A percentile compares a stretch with the other conserved stretches of the same genome.
These are phyloP conservation scores for Meandrina meandrites DNA, from an alignment of 92 coral and sea anemone genomes.

Conservation along the genomic window DNA sequence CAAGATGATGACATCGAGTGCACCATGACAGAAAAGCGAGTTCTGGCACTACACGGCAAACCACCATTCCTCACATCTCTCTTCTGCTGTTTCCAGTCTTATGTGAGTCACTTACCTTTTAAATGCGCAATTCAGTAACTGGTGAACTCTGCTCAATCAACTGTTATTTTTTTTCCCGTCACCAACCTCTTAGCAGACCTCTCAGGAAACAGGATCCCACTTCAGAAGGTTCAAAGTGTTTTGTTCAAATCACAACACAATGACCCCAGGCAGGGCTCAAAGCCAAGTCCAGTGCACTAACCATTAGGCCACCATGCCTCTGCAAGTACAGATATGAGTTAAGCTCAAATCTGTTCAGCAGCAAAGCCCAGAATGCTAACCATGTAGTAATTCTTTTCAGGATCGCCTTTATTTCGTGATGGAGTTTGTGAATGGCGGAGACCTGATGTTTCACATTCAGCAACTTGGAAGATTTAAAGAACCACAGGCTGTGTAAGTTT, in stretches of 20 bases:
- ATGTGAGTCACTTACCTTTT: slow-evolving; percentile 57
- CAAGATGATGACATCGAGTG: slow-evolving; percentile 99
- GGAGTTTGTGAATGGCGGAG: slow-evolving; percentile 99
- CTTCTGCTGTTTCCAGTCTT: slow-evolving; percentile 96
- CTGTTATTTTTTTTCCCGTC: too few species aligned
- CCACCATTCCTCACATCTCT: slow-evolving; percentile 96
- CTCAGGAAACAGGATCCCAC: too few species aligned
- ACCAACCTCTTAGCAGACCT: too few species aligned
- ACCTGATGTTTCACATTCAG: slow-evolving; percentile 98
- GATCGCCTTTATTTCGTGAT: slow-evolving; percentile 98
- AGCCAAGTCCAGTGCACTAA: too few species aligned
- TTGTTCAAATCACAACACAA: too few species aligned
- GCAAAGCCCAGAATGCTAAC: too few species aligned
- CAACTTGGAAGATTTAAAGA: slow-evolving; percentile 95
- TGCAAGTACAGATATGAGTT: too few species aligned
- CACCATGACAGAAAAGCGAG: slow-evolving; percentile 98
- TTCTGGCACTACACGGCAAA: slow-evolving; percentile 79
- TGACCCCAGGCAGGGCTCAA: too few species aligned
- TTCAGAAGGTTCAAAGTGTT: too few species aligned
- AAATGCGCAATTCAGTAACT: neutral
- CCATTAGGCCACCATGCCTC: too few species aligned
- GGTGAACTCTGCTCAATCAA: too few species aligned
- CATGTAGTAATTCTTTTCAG: slow-evolving; percentile 37
- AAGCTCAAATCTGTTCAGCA: too few species aligned
- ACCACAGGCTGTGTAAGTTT: slow-evolving; percentile 96